Conservation (phyloP, 2,113 vertebrate genomes). For the Rhea pennata region DNA sequence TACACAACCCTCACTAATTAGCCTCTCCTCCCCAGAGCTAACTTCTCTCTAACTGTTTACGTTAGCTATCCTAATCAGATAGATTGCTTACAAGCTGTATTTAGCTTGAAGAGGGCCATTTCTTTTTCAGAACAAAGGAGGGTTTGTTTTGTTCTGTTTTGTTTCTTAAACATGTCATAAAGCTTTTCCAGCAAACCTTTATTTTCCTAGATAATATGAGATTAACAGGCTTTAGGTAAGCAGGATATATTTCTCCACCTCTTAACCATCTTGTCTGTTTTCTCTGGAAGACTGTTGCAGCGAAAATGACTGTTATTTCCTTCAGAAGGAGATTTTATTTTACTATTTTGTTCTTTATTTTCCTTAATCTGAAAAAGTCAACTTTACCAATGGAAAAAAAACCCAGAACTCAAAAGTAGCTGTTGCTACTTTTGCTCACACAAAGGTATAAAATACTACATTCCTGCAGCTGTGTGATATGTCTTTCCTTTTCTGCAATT, state of each 20-base stretch:
- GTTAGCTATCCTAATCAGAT: not conserved
- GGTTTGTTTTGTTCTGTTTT: not conserved
- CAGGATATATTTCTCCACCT: not conserved
- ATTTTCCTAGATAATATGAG: not conserved
- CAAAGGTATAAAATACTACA: not conserved
- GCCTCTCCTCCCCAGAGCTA: not conserved
- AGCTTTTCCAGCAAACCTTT: slow-evolving; percentile 6
- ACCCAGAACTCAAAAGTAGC: not conserved
- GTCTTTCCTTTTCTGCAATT: not conserved
- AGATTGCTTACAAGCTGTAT: not conserved
- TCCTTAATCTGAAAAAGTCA: not conserved
- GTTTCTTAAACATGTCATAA: not conserved
- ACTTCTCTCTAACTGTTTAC: not conserved
- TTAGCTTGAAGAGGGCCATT: not conserved
- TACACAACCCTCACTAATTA: not conserved
- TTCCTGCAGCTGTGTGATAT: not conserved
- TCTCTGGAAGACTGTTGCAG: not conserved
- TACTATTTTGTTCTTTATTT: not conserved
- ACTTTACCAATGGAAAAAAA: not conserved
- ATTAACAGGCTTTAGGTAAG: slow-evolving; percentile 11
- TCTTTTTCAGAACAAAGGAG: not conserved
- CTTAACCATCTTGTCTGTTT: not conserved
- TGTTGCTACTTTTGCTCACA: not conserved
- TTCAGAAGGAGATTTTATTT: not conserved
- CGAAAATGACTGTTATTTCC: not conserved